phyloP scores from a whole-genome alignment of 2,113 vertebrate species.

The Chloebia gouldiae region DNA sequence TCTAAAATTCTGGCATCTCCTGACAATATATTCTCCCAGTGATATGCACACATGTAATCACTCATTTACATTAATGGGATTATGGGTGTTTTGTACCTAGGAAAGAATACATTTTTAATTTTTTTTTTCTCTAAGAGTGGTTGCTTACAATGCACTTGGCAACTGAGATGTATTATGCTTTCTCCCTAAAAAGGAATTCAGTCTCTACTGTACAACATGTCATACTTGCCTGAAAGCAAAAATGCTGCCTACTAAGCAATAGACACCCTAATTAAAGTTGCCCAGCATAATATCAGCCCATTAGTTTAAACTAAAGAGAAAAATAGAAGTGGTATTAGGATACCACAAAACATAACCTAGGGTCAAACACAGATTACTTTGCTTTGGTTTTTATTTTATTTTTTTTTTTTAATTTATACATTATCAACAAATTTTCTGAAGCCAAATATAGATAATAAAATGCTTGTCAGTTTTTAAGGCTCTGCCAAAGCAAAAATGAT shows the following conservation, averaged over 20 bases:
- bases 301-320: constrained; percentile 57
- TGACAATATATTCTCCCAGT: constrained; percentile 21
- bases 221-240: constrained; percentile 61
- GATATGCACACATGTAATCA: constrained; percentile 31
- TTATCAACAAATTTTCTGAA: constrained; percentile 1
- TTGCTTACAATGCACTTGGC: constrained; percentile 7
- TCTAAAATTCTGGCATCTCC: constrained; percentile 50
- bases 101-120: not conserved
- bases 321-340: constrained; percentile 8
- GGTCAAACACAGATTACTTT: constrained; percentile 27
- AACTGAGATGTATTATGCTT: constrained; percentile 4
- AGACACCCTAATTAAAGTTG: constrained; percentile 60
- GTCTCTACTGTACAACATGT: constrained; percentile 37
- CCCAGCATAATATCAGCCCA: constrained; percentile 32
- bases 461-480: not conserved
- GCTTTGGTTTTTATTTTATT: not conserved
- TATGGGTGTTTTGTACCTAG: constrained; percentile 46
- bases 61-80: constrained; percentile 57
- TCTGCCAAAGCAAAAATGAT: constrained; percentile 43
- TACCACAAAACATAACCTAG: constrained; percentile 9
- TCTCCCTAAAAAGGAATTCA: constrained; percentile 49
- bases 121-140: not conserved
- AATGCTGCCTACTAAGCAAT: constrained; percentile 51
- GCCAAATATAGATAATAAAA: constrained; percentile 47
- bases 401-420: not conserved